These are phyloP conservation scores for Reticulitermes speratus DNA, from an alignment of 1,140 invertebrate species.

Conservation along the genomic window DNA sequence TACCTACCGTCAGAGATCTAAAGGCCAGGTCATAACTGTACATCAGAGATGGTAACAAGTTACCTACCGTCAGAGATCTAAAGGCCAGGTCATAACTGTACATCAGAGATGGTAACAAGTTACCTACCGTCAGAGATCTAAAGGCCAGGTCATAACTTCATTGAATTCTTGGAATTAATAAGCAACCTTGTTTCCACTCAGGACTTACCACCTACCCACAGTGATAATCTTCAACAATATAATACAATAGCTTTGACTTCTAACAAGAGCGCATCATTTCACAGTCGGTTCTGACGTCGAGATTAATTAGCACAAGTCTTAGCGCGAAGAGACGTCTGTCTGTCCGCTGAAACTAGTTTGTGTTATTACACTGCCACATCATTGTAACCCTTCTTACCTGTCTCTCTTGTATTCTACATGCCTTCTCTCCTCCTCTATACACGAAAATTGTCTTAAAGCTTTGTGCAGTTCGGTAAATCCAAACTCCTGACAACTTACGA, in stretches of 20 bases:
- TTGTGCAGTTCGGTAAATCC: neutral
- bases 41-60: too few species aligned
- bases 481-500: neutral
- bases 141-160: neutral
- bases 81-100: too few species aligned
- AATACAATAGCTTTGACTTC: neutral
- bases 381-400: neutral
- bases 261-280: neutral
- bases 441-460: neutral
- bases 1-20: too few species aligned
- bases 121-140: too few species aligned
- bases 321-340: neutral
- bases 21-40: too few species aligned
- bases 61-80: too few species aligned
- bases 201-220: neutral
- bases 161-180: neutral
- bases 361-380: neutral
- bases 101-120: too few species aligned
- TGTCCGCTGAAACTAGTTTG: neutral
- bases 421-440: neutral
- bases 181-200: neutral
- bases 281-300: neutral
- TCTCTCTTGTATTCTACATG: neutral
- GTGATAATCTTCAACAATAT: neutral
- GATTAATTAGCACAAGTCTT: constrained; percentile 15